phyloP scores from a whole-genome alignment of 2,797 vertebrate genomes.

The Nothura maculosa region DNA sequence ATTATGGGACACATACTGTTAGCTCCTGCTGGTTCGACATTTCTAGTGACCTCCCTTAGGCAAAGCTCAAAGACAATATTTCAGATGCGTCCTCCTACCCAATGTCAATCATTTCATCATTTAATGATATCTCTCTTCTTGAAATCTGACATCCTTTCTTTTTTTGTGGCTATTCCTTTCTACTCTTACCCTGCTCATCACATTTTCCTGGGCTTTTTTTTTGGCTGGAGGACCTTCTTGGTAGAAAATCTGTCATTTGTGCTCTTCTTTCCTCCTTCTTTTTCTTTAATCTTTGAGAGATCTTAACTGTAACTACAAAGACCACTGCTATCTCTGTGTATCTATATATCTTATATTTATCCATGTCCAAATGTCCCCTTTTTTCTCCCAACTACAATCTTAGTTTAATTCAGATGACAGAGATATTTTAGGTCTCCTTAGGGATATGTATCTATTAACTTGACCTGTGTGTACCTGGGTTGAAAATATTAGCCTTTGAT shows the following conservation, averaged over 20 bases:
- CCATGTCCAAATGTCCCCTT: not conserved
- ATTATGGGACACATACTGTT: not conserved
- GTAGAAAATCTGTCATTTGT: not conserved
- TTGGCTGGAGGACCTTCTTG: not conserved
- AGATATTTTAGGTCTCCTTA: not conserved
- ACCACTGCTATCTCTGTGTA: not conserved
- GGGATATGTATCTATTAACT: not conserved
- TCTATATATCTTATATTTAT: not conserved
- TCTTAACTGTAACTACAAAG: not conserved
- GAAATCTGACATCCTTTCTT: not conserved
- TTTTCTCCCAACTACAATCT: not conserved
- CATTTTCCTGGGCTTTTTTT: not conserved
- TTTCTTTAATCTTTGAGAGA: not conserved
- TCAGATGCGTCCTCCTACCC: not conserved
- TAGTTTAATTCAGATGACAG: not conserved
- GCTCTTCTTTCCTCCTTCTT: not conserved
- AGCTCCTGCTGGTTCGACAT: not conserved
- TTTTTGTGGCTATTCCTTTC: not conserved
- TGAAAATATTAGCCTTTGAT: not conserved
- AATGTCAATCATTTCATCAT: not conserved
- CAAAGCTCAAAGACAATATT: not conserved
- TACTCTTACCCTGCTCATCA: not conserved
- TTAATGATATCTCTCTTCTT: not conserved
- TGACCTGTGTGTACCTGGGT: rapidly evolving
- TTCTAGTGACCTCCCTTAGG: not conserved